phyloP scores from a whole-genome alignment of 2,113 vertebrate species.

The Cebidichthys violaceus region DNA sequence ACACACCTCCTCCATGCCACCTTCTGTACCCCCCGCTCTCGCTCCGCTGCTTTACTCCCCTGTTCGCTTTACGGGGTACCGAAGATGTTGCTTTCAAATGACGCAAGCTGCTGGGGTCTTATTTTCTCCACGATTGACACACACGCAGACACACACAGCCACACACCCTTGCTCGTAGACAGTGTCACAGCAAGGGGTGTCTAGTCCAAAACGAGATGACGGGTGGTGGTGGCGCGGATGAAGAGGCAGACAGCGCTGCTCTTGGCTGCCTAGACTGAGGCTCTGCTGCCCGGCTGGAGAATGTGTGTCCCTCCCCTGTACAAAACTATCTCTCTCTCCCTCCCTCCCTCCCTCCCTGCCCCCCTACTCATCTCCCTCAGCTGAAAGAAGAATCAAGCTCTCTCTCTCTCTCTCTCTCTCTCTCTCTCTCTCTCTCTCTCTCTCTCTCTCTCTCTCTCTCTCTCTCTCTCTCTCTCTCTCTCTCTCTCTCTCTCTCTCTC shows the following conservation, averaged over 20 bases:
- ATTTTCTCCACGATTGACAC: constrained; percentile 62
- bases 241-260: constrained; percentile 57
- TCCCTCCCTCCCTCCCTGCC: background rate
- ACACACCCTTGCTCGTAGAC: constrained; percentile 28
- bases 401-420: constrained; percentile 30
- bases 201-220: constrained; percentile 56
- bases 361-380: constrained; percentile 28
- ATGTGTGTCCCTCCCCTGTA: constrained; percentile 57
- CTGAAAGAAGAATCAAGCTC: constrained; percentile 37
- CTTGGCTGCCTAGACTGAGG: constrained; percentile 67
- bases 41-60: constrained; percentile 47
- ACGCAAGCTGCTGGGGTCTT: constrained; percentile 24
- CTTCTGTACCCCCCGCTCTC: constrained; percentile 38
- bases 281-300: constrained; percentile 63
- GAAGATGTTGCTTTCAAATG: constrained; percentile 20
- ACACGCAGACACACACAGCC: background rate
- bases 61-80: constrained; percentile 13
- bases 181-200: constrained; percentile 52
- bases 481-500: background rate
- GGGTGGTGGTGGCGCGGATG: constrained; percentile 47
- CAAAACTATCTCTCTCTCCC: constrained; percentile 31
- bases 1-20: constrained; percentile 64
- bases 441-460: constrained; percentile 9
- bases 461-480: constrained; percentile 28
- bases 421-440: constrained; percentile 31